Evolutionary conservation across 2,888 invertebrate species (phyloP), one percentile per base, ranked within the genome.

Genomic region (Drosophila meridiana): DNA sequence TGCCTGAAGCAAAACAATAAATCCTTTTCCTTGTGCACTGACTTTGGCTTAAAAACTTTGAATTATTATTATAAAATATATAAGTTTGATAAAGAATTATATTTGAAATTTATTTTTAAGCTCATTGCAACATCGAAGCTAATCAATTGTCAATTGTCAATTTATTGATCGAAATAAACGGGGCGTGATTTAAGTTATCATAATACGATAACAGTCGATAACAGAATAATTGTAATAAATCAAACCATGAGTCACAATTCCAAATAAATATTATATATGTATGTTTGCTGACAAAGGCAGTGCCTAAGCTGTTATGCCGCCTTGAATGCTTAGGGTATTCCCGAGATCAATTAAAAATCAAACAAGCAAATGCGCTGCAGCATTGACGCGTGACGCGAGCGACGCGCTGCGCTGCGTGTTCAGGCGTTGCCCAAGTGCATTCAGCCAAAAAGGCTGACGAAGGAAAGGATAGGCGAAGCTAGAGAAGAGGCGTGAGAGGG

Each of bases 381-480:
- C 80, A 82, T 73, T 87, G 80, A 74, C 52, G 80, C 68, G 78
- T 71, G 59, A 78, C 68, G 80, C 45, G 78, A 69, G 78, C 68
- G 56, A 71, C 68, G 80, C 76, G 72, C 38, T 42, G 60, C 59
- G 61, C 34, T 26, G 40, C 55, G 57, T 57, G 50, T 58, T 40
- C 58, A 62, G 53, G 55, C 40, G 48, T 30, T 55, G 40, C 32
- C 32, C 38, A 64, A 69, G 65, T 65, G 68, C 74, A 83, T 70
- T 80, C 59, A 72, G 60, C 70, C 78, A 74, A 76, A 83, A 55
- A 65, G 47, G 36, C 53, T 42, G 43, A 3, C 20, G 26, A 30
- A 5, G 13, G 5, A n/a, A 11, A 9, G n/a, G n/a, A 26, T 26
- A 14, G 14, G 2, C 4, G 2, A 4, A n/a, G 13, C 4, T 1